Percentiles rank a stretch among this genome's conserved stretches.
These are phyloP conservation scores for Deilephila elpenor DNA, from an alignment of 2,888 invertebrate genomes.

Conservation along the genomic window DNA sequence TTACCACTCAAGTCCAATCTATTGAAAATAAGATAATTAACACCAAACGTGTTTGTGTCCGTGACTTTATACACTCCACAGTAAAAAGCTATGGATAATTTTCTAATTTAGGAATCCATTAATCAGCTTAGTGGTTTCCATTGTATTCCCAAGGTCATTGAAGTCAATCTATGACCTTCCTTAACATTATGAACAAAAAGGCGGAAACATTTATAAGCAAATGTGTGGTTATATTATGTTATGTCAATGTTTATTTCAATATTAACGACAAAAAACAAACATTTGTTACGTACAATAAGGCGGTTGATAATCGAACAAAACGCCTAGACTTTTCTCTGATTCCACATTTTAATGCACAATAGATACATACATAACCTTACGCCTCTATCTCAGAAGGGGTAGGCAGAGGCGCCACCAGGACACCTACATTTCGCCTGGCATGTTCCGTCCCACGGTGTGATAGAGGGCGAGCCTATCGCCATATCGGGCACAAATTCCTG, in stretches of 20 bases:
- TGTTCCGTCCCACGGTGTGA: too few species aligned
- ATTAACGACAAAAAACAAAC: neutral
- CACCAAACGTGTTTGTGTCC: too few species aligned
- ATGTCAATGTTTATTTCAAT: constrained; percentile 1
- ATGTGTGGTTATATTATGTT: neutral
- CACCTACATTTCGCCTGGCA: too few species aligned
- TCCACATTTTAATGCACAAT: too few species aligned
- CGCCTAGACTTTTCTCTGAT: neutral
- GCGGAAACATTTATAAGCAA: constrained; percentile 15
- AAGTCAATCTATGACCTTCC: constrained; percentile 1
- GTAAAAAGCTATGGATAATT: neutral
- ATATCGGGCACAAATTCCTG: too few species aligned
- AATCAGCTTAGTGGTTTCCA: neutral
- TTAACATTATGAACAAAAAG: constrained; percentile 12
- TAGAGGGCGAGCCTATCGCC: too few species aligned
- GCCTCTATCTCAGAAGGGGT: too few species aligned
- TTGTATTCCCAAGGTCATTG: constrained; percentile 2
- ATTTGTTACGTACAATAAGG: neutral
- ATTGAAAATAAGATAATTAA: too few species aligned
- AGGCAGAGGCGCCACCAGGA: too few species aligned
- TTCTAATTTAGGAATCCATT: neutral
- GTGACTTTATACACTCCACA: too few species aligned
- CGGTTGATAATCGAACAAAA: neutral
- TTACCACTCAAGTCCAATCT: too few species aligned
- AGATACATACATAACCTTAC: too few species aligned